Evolutionary conservation across 2,797 vertebrate genomes (phyloP).

Genomic region (Spinus olivaceus): DNA sequence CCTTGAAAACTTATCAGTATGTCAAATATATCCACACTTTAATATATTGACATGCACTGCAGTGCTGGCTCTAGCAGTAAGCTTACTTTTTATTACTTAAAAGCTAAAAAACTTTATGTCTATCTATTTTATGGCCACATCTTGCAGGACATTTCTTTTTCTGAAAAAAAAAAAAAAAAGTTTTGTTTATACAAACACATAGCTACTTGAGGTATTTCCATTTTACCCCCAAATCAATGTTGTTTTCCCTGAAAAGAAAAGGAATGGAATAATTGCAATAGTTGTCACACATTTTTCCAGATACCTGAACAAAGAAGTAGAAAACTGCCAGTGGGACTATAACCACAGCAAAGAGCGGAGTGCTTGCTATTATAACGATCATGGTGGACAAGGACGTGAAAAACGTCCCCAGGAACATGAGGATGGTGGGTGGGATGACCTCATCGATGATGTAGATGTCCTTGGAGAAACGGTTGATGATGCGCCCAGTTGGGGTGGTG

Average conservation of each 20-base stretch:
- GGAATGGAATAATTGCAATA: neutral
- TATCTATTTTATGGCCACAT: neutral
- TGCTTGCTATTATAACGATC: constrained; percentile 88
- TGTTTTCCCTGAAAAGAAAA: neutral
- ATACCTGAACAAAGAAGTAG: constrained; percentile 93
- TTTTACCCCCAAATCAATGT: fast-evolving
- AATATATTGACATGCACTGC: neutral
- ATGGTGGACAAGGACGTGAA: constrained; percentile 86
- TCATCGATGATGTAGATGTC: constrained; percentile 93
- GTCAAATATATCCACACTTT: neutral
- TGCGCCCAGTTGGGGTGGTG: constrained; percentile 90
- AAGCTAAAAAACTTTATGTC: neutral
- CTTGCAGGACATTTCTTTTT: neutral
- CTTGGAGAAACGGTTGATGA: constrained; percentile 98
- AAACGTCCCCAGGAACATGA: constrained; percentile 88
- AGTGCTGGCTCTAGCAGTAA: neutral
- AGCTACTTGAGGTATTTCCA: neutral
- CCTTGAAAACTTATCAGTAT: neutral
- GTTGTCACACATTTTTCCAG: neutral
- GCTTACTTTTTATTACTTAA: neutral
- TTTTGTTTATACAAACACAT: neutral
- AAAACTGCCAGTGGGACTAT: constrained; percentile 83
- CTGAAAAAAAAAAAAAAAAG: neutral
- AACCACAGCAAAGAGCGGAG: constrained; percentile 86
- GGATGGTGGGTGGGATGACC: constrained; percentile 83